These are phyloP conservation scores for Uria lomvia DNA, from an alignment of 2,113 vertebrate genomes.

Conservation along the genomic window DNA sequence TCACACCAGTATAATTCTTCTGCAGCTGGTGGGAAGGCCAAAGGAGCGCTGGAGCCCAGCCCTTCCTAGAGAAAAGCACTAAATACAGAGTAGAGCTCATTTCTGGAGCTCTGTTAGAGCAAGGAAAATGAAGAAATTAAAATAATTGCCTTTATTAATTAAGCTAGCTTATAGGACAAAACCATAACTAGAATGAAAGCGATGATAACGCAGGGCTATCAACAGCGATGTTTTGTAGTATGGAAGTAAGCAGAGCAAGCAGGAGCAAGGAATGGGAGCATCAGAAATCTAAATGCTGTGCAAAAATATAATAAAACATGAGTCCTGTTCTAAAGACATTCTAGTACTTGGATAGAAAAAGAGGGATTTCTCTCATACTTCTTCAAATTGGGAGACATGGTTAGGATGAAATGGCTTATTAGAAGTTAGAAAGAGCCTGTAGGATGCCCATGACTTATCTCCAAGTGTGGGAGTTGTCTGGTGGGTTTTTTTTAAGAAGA, in stretches of 20 bases:
- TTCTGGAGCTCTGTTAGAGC: neutral
- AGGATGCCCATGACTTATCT: neutral
- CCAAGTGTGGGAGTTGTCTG: neutral
- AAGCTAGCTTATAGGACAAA: neutral
- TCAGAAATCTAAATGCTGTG: neutral
- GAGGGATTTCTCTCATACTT: neutral
- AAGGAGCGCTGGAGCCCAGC: neutral
- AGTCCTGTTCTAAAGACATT: neutral
- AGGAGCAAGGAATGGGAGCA: neutral
- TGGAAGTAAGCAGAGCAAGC: neutral
- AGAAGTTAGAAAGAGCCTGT: neutral
- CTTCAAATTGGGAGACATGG: neutral
- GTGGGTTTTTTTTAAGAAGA: neutral
- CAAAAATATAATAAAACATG: neutral
- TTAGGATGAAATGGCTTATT: neutral
- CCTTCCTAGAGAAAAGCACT: neutral
- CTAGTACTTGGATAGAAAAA: neutral
- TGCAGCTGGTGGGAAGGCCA: neutral
- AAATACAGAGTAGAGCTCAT: neutral
- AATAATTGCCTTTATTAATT: neutral
- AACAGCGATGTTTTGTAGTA: neutral
- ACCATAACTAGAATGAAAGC: neutral
- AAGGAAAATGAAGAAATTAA: neutral
- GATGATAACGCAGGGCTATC: neutral
- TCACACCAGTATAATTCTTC: neutral